Evolutionary conservation across 2,797 vertebrate species (phyloP), one percentile per base, ranked within the genome.

Genomic region (Tragelaphus eurycerus): DNA sequence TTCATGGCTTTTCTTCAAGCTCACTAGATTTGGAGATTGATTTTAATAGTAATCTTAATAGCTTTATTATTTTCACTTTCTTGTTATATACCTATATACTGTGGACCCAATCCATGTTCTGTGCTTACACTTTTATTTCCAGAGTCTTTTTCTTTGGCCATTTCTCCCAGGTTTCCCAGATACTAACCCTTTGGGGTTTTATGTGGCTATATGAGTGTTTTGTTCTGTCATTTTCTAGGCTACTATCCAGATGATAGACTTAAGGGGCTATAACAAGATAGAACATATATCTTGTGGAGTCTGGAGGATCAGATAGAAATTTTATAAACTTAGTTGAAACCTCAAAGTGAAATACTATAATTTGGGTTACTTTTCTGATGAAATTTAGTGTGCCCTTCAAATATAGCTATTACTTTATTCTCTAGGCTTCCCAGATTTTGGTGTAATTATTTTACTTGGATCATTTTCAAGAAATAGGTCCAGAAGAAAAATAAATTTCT

Each of bases 41-140:
- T 96, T 98, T 97, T 97, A 74, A 48, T 2, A 87, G 76, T 90
- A 89, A 82, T 60, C 34, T 89, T 96, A 90, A 50, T 91, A 95
- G 60, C 2, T 95, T 95, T 98, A 87, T 81, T 76, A 34, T 34
- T 96, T 90, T 84, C 76, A 55, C 74, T 88, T 97, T 97, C 79
- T 76, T 96, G 89, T 79, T 0, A 7, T 90, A 86, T 93, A 2
- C 9, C 4, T 88, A 16, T 92, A n/a, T 54, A n/a, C 83, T 16
- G 0, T 67, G 60, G 76, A 16, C 95, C 74, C 89, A 96, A 50
- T 92, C 59, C 82, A 1, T 67, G 6, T 34, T 67, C 74, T 90
- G n/a, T 43, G 43, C 43, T 43, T 43, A 43, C 43, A 1, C 50
- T 50, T 76, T 9, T 0, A 27, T 95, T 87, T 96, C 50, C 38